phyloP scores from a whole-genome alignment of 2,888 invertebrate genomes.

The Trichopoda pennipes region DNA sequence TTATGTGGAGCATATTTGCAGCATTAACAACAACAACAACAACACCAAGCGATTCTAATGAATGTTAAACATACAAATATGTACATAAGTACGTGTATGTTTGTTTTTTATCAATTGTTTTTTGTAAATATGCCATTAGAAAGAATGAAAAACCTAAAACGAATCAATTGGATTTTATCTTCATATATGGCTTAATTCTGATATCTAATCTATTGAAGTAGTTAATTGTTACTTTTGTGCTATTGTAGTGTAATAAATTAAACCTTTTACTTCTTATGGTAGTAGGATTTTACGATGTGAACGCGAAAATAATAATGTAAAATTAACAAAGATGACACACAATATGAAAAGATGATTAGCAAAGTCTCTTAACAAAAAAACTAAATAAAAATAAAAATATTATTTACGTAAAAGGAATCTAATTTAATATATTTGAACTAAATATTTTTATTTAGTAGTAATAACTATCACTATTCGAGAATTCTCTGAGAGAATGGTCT shows the following conservation, averaged over 20 bases:
- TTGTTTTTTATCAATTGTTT: conserved; percentile 23
- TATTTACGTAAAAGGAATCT: conserved; percentile 26
- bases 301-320: conserved; percentile 29
- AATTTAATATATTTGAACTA: conserved; percentile 5
- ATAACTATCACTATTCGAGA: neutral
- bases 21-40: conserved; percentile 56
- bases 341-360: conserved; percentile 37
- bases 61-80: conserved; percentile 62
- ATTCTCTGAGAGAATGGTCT: neutral
- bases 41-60: conserved; percentile 65
- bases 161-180: conserved; percentile 41
- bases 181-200: conserved; percentile 58
- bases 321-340: conserved; percentile 53
- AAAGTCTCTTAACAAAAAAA: neutral
- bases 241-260: conserved; percentile 15
- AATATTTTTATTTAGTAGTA: neutral
- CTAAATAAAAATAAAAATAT: too few relatives aligned
- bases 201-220: conserved; percentile 48
- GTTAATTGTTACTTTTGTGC: conserved; percentile 46
- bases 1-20: conserved; percentile 68
- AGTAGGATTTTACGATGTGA: conserved; percentile 10
- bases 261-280: conserved; percentile 5
- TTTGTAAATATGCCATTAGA: conserved; percentile 33
- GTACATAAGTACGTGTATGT: neutral
- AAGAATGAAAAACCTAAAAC: conserved; percentile 15